Conservation (phyloP, 2,113 vertebrate species). For the Chlamydotis undulata region DNA sequence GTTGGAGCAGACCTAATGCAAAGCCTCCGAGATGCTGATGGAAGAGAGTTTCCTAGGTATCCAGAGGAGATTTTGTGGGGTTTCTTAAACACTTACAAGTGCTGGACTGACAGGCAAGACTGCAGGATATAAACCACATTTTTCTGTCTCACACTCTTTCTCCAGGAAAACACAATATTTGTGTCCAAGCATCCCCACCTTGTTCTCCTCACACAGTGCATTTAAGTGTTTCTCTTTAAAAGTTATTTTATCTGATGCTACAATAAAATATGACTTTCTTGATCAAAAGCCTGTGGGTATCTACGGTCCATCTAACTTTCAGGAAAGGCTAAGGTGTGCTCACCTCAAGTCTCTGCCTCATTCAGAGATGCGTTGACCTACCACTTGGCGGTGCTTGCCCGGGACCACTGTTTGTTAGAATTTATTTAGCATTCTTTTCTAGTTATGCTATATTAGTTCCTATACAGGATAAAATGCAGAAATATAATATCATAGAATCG, state of each 20-base stretch:
- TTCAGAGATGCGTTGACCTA: fast-evolving
- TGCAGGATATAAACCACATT: background rate
- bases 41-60: background rate
- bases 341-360: background rate
- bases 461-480: background rate
- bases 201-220: background rate
- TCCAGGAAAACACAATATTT: background rate
- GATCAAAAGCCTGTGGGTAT: background rate
- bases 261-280: background rate
- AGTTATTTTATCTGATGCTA: background rate
- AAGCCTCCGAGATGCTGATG: background rate
- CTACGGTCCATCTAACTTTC: fast-evolving
- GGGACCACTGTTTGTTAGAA: background rate
- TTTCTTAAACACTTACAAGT: background rate
- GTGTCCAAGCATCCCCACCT: background rate
- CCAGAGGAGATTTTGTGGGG: background rate
- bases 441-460: background rate
- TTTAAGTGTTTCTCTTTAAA: background rate
- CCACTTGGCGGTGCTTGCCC: background rate
- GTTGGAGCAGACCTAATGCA: background rate
- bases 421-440: background rate
- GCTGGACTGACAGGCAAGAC: background rate
- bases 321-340: fast-evolving
- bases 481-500: background rate
- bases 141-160: background rate